Evolutionary conservation across 2,797 vertebrate genomes (phyloP).

Genomic region (Crenuchus spilurus): DNA sequence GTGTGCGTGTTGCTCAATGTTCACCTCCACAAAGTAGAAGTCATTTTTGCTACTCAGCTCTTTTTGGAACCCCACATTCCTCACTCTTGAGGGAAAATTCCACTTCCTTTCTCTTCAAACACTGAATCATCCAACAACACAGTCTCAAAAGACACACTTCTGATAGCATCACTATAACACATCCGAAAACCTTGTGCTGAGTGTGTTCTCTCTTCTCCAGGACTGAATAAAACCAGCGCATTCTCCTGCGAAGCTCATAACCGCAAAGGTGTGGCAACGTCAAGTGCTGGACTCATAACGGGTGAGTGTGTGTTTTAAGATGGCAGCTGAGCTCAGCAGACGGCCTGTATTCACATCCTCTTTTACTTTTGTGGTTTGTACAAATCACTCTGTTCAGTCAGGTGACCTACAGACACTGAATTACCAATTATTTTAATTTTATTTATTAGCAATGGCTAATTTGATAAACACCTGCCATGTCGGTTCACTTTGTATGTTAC

Average conservation of each 20-base stretch:
- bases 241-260: constrained; percentile 92
- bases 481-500: too few relatives aligned
- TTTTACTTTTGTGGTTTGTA: neutral
- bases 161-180: neutral
- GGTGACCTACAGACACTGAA: neutral
- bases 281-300: constrained; percentile 82
- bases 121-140: neutral
- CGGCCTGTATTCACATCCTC: constrained; percentile 13
- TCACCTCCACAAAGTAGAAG: constrained; percentile 41
- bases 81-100: neutral
- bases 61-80: constrained; percentile 6
- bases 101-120: neutral
- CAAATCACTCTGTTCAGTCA: neutral
- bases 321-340: neutral
- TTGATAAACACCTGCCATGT: too few relatives aligned
- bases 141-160: neutral
- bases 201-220: constrained; percentile 61
- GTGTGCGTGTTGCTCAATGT: neutral
- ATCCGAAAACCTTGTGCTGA: neutral
- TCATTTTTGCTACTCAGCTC: constrained; percentile 27
- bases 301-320: constrained; percentile 67
- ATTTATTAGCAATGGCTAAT: too few relatives aligned
- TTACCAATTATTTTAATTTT: too few relatives aligned
- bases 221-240: constrained; percentile 84
- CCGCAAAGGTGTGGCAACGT: constrained; percentile 87